Evolutionary conservation across 1,140 invertebrate species (phyloP).

Genomic region (Tachypleus tridentatus): DNA sequence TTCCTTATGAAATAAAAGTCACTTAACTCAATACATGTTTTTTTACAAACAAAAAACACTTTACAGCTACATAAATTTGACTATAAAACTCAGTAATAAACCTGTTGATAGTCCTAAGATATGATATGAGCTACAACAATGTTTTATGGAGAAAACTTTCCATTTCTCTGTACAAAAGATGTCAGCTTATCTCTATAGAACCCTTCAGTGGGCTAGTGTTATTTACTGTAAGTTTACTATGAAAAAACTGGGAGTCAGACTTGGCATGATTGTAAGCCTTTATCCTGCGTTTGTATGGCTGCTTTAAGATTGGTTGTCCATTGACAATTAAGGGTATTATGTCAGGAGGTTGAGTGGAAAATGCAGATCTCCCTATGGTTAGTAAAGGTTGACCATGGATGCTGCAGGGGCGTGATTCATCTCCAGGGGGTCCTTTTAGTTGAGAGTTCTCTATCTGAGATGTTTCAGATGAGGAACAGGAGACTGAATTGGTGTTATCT

Average conservation of each 20-base stretch:
- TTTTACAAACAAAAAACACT: too few relatives aligned
- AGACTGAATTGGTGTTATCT: neutral
- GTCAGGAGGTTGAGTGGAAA: neutral
- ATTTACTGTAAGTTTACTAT: neutral
- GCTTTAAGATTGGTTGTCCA: neutral
- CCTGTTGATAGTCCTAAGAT: too few relatives aligned
- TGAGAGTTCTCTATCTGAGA: too few relatives aligned
- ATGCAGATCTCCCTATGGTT: neutral
- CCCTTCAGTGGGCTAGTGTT: neutral
- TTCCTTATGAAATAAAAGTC: too few relatives aligned
- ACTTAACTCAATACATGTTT: too few relatives aligned
- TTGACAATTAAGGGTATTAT: neutral
- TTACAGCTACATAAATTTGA: too few relatives aligned
- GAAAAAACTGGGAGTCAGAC: neutral
- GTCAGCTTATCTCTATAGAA: neutral
- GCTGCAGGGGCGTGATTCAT: constrained; percentile 13
- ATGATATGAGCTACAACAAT: too few relatives aligned
- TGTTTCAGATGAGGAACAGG: too few relatives aligned
- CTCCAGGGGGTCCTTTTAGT: constrained; percentile 4
- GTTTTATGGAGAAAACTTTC: too few relatives aligned
- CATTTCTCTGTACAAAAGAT: too few relatives aligned
- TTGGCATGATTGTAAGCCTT: neutral
- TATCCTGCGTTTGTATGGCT: neutral
- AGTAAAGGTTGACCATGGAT: constrained; percentile 16
- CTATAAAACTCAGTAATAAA: too few relatives aligned